These are phyloP conservation scores for Chaetura pelagica DNA, from an alignment of 2,113 vertebrate species.

Conservation along the genomic window DNA sequence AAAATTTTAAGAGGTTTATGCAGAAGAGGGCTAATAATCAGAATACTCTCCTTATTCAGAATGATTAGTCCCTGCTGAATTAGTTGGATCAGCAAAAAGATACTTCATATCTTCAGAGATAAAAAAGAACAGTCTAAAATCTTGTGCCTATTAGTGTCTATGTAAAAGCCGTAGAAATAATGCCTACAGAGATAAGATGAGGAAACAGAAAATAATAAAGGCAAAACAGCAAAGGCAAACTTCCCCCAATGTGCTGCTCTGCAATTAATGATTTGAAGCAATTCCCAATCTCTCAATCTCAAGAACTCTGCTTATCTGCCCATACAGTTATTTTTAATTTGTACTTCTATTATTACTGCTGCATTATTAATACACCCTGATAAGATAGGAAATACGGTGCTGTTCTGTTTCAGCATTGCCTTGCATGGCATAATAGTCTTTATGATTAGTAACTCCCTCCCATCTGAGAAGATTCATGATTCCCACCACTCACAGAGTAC, in stretches of 20 bases:
- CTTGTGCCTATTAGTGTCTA: neutral
- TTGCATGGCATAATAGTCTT: neutral
- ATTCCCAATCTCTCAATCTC: slow-evolving; percentile 45
- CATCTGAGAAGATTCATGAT: neutral
- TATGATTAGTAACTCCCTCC: neutral
- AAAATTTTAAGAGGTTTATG: neutral
- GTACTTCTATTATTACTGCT: slow-evolving; percentile 43
- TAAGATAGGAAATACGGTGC: slow-evolving; percentile 40
- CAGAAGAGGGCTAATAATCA: slow-evolving; percentile 12
- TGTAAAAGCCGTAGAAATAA: slow-evolving; percentile 2
- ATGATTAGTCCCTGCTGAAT: slow-evolving; percentile 39
- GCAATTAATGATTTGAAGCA: slow-evolving; percentile 47
- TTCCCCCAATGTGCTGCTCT: neutral
- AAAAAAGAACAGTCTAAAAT: slow-evolving; percentile 6
- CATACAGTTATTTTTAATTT: slow-evolving; percentile 53
- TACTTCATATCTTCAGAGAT: neutral
- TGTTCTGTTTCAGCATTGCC: slow-evolving; percentile 23
- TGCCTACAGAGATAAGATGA: neutral
- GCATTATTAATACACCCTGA: slow-evolving; percentile 52
- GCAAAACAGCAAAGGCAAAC: neutral
- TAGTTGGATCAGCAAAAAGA: slow-evolving; percentile 27
- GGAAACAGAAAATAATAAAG: slow-evolving; percentile 36
- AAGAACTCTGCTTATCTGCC: slow-evolving; percentile 36
- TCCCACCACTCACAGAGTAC: neutral
- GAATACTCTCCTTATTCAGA: slow-evolving; percentile 4